phyloP scores from a whole-genome alignment of 2,797 vertebrate genomes.

The Simalia tracyae region DNA sequence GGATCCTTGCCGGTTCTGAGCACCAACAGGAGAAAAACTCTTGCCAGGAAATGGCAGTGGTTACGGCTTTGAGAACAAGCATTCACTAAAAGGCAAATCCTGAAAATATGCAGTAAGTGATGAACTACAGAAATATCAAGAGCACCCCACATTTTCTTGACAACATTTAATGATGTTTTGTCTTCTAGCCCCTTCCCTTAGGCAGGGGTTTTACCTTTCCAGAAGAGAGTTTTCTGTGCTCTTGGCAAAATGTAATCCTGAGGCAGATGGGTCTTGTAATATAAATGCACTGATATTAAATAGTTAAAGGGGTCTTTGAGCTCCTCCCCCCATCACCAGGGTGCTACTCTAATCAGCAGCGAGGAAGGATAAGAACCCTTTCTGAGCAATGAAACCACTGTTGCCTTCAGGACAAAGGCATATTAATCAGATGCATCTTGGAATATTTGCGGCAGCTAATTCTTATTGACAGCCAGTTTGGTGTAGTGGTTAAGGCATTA shows the following conservation, averaged over 20 bases:
- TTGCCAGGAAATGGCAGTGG: background rate
- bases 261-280: conserved; percentile 59
- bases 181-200: background rate
- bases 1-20: background rate
- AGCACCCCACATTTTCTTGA: background rate
- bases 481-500: background rate
- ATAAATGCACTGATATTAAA: conserved; percentile 38
- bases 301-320: conserved; percentile 46
- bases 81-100: background rate
- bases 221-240: conserved; percentile 19
- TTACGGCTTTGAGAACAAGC: background rate
- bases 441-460: conserved; percentile 44
- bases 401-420: conserved; percentile 55
- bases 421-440: conserved; percentile 54
- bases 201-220: background rate
- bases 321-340: conserved; percentile 58
- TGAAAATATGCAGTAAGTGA: background rate
- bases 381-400: conserved; percentile 51
- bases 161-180: background rate
- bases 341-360: conserved; percentile 57
- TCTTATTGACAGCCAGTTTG: conserved; percentile 18
- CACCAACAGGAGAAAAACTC: background rate
- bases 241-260: conserved; percentile 42
- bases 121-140: background rate
- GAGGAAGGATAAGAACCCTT: conserved; percentile 62